Evolutionary conservation across 2,113 vertebrate species (phyloP), one percentile per base, ranked within the genome.

Genomic region (Mormyrus lacerda): DNA sequence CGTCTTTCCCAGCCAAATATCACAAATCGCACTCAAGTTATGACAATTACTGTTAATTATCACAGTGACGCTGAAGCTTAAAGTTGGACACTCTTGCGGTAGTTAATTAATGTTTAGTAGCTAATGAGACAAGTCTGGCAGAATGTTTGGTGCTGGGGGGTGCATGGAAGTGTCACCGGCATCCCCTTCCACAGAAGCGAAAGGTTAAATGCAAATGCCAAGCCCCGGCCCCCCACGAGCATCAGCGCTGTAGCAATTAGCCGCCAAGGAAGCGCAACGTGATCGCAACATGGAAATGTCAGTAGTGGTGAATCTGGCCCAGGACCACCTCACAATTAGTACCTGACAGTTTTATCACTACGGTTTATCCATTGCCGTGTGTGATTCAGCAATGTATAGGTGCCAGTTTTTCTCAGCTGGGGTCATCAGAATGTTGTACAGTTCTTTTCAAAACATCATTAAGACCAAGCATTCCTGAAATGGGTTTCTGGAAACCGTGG

Each of bases 91-190:
- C 45, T 44, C 19, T 44, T 0, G 24, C 21, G 15, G 82, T 85
- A 48, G 83, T 24, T 85, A 48, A 48, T 85, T 85, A 85, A 50
- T 48, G 44, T 50, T 48, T 47, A 50, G 83, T n/a, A 85, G 83
- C 21, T 85, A 85, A 85, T 85, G 83, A 85, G 83, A 85, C 47
- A 85, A 50, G 83, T 85, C 83, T 48, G 45, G 47, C 44, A 85
- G 73, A n/a, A 27, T 27, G 83, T 47, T 50, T 47, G 83, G 45
- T 48, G 83, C 5, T 47, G 42, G 44, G 83, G 83, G 83, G 44
- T 85, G 45, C n/a, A 39, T 27, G 10, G 83, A 47, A 27, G 24
- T 31, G 44, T n/a, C 44, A 47, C n/a, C 10, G 6, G 47, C 44
- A 50, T 85, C 47, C 45, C 83, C 44, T 0, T 50, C 83, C 45